Conservation (phyloP, 1,140 invertebrate genomes). For the Eumeta japonica region DNA sequence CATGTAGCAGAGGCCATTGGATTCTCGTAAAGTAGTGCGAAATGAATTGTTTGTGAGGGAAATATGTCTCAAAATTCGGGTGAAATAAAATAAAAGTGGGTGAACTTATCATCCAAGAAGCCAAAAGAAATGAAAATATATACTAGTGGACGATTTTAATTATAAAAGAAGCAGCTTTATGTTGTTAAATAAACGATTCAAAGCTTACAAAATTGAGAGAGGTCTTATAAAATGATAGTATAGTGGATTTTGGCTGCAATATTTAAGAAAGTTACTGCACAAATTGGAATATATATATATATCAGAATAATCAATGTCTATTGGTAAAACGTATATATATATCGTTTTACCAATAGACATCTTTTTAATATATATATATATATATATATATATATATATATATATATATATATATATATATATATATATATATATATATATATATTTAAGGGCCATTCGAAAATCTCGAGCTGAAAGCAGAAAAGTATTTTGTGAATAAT, state of each 20-base stretch:
- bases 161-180: constrained; percentile 7
- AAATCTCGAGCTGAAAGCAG: no score
- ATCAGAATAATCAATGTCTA: no score
- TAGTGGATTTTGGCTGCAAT: not conserved
- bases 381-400: no score
- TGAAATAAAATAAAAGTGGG: constrained; percentile 8
- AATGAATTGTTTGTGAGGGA: constrained; percentile 7
- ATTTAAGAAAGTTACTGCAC: not conserved
- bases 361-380: no score
- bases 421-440: not conserved
- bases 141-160: constrained; percentile 10
- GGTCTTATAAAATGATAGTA: not conserved
- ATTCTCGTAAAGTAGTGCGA: constrained; percentile 7
- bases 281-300: not conserved
- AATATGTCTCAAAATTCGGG: no score
- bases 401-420: not conserved
- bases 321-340: no score
- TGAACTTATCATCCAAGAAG: constrained; percentile 7
- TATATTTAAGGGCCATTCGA: constrained; percentile 1
- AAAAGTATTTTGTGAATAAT: not conserved
- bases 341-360: no score
- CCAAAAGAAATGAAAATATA: constrained; percentile 7
- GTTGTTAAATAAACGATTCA: not conserved
- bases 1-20: constrained; percentile 8
- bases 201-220: not conserved